Evolutionary conservation across 2,888 invertebrate genomes (phyloP).

Genomic region (Erebia palarica): DNA sequence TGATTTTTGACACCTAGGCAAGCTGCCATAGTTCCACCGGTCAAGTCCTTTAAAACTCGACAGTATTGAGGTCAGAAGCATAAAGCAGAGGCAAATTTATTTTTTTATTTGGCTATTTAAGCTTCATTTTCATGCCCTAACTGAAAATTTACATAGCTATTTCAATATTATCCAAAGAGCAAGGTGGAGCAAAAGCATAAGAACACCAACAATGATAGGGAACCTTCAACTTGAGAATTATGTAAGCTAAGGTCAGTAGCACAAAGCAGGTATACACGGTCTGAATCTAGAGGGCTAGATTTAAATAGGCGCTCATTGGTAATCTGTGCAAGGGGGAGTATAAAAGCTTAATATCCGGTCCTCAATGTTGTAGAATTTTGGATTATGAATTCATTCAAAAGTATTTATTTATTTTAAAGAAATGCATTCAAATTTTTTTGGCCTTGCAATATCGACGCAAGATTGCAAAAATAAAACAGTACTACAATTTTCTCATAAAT

Average conservation of each 20-base stretch:
- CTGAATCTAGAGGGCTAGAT: conserved; percentile 74
- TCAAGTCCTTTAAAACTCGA: conserved; percentile 79
- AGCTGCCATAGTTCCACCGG: too few species aligned
- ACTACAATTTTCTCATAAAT: too few species aligned
- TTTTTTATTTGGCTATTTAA: background rate
- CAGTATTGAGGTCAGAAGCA: conserved; percentile 69
- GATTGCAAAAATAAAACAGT: too few species aligned
- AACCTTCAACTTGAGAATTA: conserved; percentile 78
- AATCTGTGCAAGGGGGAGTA: conserved; percentile 52
- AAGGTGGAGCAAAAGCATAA: conserved; percentile 35
- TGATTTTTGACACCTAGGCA: too few species aligned
- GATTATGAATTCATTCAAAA: conserved; percentile 26
- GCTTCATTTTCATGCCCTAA: background rate
- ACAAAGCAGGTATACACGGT: conserved; percentile 58
- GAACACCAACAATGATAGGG: conserved; percentile 58
- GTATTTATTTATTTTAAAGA: background rate
- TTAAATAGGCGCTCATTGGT: conserved; percentile 50
- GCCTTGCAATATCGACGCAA: background rate
- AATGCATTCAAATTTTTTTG: background rate
- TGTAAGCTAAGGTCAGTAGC: conserved; percentile 72
- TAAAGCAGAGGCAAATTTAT: conserved; percentile 48
- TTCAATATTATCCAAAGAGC: background rate
- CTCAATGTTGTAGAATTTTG: conserved; percentile 32
- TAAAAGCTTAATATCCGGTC: conserved; percentile 49
- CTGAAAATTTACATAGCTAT: background rate